Evolutionary conservation across 2,113 vertebrate genomes (phyloP).

Genomic region (Apodemus speciosus): DNA sequence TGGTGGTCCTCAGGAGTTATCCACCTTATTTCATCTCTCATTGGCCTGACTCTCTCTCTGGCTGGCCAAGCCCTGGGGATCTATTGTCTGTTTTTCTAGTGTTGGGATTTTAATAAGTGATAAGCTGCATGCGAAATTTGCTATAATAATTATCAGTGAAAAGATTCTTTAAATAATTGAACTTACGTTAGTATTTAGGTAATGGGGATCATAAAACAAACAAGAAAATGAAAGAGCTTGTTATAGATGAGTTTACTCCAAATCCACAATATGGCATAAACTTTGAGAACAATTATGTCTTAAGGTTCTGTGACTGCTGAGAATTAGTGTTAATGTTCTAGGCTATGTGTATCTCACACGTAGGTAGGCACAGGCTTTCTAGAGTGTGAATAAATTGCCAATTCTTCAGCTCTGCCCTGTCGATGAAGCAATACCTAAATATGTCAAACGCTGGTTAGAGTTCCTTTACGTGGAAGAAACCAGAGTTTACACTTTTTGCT

Average conservation of each 20-base stretch:
- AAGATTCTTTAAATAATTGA: not conserved
- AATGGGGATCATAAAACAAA: slow-evolving; percentile 12
- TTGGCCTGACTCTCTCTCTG: not conserved
- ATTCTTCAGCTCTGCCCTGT: slow-evolving; percentile 1
- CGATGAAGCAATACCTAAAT: not conserved
- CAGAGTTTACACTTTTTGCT: not conserved
- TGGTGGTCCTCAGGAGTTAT: not conserved
- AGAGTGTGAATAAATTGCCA: slow-evolving; percentile 24
- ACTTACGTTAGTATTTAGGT: slow-evolving; percentile 18
- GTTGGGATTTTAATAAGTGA: not conserved
- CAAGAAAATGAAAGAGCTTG: slow-evolving; percentile 21
- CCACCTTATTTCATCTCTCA: not conserved
- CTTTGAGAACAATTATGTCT: not conserved
- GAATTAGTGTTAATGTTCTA: slow-evolving; percentile 8
- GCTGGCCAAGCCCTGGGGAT: not conserved
- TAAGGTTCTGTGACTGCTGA: not conserved
- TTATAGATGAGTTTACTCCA: slow-evolving; percentile 19
- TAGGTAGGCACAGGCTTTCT: slow-evolving; percentile 1
- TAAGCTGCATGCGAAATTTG: slow-evolving; percentile 12
- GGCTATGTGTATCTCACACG: not conserved
- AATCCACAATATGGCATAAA: slow-evolving; percentile 13
- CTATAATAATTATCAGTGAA: slow-evolving; percentile 17
- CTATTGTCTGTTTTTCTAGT: not conserved
- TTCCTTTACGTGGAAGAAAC: slow-evolving; percentile 45
- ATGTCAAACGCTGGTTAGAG: not conserved